Base-by-base conservation (phyloP, 2,113 vertebrate species). In the Pterocles gutturalis region DNA sequence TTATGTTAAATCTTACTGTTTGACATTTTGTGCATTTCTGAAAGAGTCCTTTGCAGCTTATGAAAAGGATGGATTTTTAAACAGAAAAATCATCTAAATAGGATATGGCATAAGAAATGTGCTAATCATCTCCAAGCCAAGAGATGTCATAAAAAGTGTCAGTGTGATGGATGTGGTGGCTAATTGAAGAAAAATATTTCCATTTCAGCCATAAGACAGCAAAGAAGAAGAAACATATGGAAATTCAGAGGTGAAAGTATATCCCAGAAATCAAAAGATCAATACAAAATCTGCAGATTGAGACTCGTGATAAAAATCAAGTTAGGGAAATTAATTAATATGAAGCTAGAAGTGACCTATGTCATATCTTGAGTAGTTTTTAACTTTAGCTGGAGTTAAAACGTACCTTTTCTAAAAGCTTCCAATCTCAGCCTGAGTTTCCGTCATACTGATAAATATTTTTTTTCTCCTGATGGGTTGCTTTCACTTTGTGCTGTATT, bases 111-210 rank as follows among this genome's bases (percentile, higher is more conserved):
- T 67, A 92, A 70, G 46, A 93, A 96, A 83, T 81, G 22, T 66
- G 36, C 45, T 73, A 51, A 62, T 94, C 41, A 22, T 88, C 55
- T 77, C 46, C 22, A 77, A 88, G 71, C n/a, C 29, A 92, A 66
- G 33, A 65, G 25, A 38, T 89, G 65, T 60, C 48, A 26, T 89
- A 69, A 17, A 70, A 83, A 78, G 29, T 87, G 34, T 81, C 64
- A 34, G 17, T 86, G 20, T 90, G 51, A 76, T 58, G 66, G 31
- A 83, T 65, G 49, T 38, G 36, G 70, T 73, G 34, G 43, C 16
- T 77, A 88, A 90, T 5, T 71, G 48, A 93, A 91, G 64, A 87
- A 89, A 95, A 93, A 61, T 43, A 57, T 61, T 94, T 89, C 78
- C 36, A 57, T 72, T 83, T 92, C 77, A 67, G 33, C 69, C 57